Conservation (phyloP, 1,140 invertebrate species). For the Drosophila nigrodunni region DNA sequence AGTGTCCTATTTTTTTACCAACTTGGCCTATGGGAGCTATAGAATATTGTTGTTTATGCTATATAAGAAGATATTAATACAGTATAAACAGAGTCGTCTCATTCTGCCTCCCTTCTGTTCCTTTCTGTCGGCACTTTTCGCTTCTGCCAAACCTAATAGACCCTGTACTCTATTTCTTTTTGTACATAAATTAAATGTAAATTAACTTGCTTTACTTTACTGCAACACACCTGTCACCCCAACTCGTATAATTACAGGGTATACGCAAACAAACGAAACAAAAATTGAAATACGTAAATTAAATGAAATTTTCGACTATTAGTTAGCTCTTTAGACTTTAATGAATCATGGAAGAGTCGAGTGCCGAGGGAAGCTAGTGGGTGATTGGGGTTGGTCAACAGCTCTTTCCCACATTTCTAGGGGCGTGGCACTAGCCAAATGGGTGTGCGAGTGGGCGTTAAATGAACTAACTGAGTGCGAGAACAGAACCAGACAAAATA, state of each 20-base stretch:
- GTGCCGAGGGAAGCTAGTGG: neutral
- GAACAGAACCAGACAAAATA: slow-evolving; percentile 13
- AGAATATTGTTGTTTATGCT: too few species aligned
- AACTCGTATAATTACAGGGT: slow-evolving; percentile 13
- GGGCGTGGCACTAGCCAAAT: slow-evolving; percentile 27
- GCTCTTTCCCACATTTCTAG: neutral
- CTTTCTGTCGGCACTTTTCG: too few species aligned
- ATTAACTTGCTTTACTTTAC: too few species aligned
- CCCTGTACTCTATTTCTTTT: too few species aligned
- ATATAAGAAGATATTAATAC: too few species aligned
- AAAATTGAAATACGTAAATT: slow-evolving; percentile 57
- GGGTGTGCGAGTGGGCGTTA: slow-evolving; percentile 39
- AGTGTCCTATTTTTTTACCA: too few species aligned
- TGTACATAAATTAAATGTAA: too few species aligned
- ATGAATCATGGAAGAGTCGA: slow-evolving; percentile 63
- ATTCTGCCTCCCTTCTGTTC: too few species aligned
- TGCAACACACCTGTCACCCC: neutral
- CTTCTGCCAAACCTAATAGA: neutral
- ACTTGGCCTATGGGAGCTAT: too few species aligned
- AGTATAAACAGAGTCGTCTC: too few species aligned
- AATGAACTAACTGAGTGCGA: slow-evolving; percentile 31
- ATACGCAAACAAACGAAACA: neutral
- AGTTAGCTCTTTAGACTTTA: slow-evolving; percentile 77
- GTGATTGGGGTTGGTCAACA: slow-evolving; percentile 12
- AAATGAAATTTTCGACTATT: slow-evolving; percentile 73